Evolutionary conservation across 2,888 invertebrate species (phyloP).

Genomic region (Glyphotaelius pellucidus): DNA sequence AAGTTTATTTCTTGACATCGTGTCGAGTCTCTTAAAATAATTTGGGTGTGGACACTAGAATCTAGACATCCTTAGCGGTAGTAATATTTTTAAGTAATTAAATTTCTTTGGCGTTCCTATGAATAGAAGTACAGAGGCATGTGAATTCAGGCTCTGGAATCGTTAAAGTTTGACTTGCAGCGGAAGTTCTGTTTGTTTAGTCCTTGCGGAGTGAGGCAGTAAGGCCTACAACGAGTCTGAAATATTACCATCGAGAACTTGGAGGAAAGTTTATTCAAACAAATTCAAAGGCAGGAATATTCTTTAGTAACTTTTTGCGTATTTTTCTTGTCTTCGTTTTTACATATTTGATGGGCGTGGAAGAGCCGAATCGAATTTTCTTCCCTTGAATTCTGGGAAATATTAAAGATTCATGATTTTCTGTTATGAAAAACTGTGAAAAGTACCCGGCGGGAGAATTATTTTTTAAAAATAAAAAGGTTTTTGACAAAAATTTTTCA

Average conservation of each 20-base stretch:
- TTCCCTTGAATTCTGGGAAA: background rate
- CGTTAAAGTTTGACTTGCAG: slow-evolving; percentile 27
- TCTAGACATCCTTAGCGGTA: background rate
- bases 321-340: background rate
- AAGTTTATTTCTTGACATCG: background rate
- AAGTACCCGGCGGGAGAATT: background rate
- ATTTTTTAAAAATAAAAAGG: background rate
- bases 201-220: background rate
- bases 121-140: background rate
- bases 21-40: background rate
- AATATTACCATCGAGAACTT: background rate
- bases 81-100: background rate
- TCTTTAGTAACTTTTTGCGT: slow-evolving; percentile 6
- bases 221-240: background rate
- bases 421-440: background rate
- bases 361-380: background rate
- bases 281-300: slow-evolving; percentile 22
- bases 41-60: background rate
- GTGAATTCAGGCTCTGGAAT: slow-evolving; percentile 3
- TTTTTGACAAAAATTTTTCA: background rate
- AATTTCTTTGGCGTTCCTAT: background rate
- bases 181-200: slow-evolving; percentile 21
- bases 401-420: background rate
- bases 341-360: background rate
- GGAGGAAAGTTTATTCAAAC: slow-evolving; percentile 11